Base-by-base conservation (phyloP, 2,797 vertebrate species). In the Cryptoblepharus egeriae region DNA sequence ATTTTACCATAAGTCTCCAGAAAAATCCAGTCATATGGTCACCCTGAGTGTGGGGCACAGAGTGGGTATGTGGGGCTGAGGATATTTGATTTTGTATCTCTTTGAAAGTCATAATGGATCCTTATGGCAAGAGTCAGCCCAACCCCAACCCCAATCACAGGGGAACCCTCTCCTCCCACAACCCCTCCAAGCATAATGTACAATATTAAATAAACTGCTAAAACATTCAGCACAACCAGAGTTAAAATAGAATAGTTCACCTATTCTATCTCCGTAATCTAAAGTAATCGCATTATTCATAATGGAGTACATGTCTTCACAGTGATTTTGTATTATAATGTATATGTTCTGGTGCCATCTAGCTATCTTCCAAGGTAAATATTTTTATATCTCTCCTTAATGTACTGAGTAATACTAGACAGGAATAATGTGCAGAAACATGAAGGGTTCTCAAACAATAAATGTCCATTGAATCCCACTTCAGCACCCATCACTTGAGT, bases 261-360 rank as follows among this genome's bases (percentile, higher is more conserved):
- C 15, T 30, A 22, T 28, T 20, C 35, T 22, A 5, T 24, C 75
- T 22, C 2, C 4, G 45, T 69, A 18, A 22, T 30, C 16, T 60
- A 24, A 10, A 58, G 10, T 24, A 39, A 42, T 1, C 52, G 30
- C 65, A 16, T 70, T 32, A 16, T 24, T 58, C 28, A 60, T 58
- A 15, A 60, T 58, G 65, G 18, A 58, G 70, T 85, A 65, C 22
- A 16, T 60, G 22, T 0, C 6, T 39, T 35, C 80, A 85, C 79
- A 37, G 39, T 28, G 39, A 30, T 15, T 4, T 67, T 85, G 1
- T 24, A 74, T n/a, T 78, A 72, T 74, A 90, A 85, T 32, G 83
- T 85, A 73, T 77, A 71, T 88, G 80, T 85, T 93, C 87, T 88
- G 90, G 91, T 91, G 90, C 90, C 89, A 92, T 86, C 91, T 93